Percentiles rank a stretch among this genome's conserved stretches.
These are phyloP conservation scores for Tapirus terrestris DNA, from an alignment of 2,113 vertebrate species.

Conservation along the genomic window DNA sequence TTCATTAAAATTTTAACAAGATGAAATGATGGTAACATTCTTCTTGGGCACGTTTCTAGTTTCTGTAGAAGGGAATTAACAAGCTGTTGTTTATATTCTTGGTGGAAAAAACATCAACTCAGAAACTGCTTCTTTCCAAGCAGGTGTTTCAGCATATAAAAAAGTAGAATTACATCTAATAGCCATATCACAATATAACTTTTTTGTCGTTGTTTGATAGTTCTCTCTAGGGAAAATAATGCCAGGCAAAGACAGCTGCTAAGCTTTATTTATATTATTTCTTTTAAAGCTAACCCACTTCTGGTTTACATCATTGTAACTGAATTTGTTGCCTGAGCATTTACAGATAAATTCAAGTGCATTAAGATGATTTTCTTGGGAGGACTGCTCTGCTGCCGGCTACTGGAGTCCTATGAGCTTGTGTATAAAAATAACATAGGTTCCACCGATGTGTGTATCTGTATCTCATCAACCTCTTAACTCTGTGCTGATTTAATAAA, in stretches of 20 bases:
- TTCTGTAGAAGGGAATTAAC: conserved; percentile 15
- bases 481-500: background rate
- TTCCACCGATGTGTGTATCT: background rate
- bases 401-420: background rate
- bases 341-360: background rate
- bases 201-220: background rate
- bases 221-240: conserved; percentile 13
- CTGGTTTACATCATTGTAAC: background rate
- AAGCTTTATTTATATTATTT: background rate
- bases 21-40: background rate
- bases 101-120: background rate
- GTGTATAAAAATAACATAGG: background rate
- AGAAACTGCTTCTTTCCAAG: conserved; percentile 31
- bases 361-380: background rate
- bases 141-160: conserved; percentile 47
- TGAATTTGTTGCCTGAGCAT: background rate
- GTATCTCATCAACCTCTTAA: background rate
- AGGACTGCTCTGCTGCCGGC: background rate
- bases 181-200: background rate
- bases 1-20: conserved; percentile 29
- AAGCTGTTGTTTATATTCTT: conserved; percentile 54
- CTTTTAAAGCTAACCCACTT: background rate
- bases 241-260: background rate
- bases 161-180: conserved; percentile 32
- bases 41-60: background rate